These are phyloP conservation scores for Discoglossus pictus DNA, from an alignment of 2,797 vertebrate genomes.

Conservation along the genomic window DNA sequence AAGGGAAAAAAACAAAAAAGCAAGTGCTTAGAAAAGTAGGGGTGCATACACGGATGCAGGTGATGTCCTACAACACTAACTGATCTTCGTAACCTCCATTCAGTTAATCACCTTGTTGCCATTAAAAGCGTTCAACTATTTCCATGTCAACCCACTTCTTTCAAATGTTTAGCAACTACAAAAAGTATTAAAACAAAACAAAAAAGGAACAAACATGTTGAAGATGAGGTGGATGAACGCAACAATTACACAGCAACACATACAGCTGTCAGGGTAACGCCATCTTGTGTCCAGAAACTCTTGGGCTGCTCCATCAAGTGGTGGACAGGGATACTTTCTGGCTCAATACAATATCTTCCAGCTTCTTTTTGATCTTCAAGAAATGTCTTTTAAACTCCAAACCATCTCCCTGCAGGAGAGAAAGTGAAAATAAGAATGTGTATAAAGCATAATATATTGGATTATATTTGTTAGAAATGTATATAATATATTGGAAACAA, in stretches of 20 bases:
- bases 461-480: too few species aligned
- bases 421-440: too few species aligned
- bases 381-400: constrained; percentile 96
- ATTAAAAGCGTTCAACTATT: background rate
- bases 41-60: too few species aligned
- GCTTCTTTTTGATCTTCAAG: constrained; percentile 89
- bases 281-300: constrained; percentile 16
- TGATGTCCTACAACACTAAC: too few species aligned
- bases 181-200: too few species aligned
- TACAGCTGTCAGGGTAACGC: background rate
- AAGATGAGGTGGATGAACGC: background rate
- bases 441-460: too few species aligned
- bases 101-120: too few species aligned
- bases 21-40: too few species aligned
- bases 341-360: constrained; percentile 83
- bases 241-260: background rate
- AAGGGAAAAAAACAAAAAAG: too few species aligned
- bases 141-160: background rate
- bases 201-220: too few species aligned
- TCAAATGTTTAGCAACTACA: constrained; percentile 7
- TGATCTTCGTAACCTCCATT: too few species aligned
- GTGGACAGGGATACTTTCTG: constrained; percentile 81
- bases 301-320: constrained; percentile 61
- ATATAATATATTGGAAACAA: too few species aligned
- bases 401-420: constrained; percentile 83